These are phyloP conservation scores for Drosophila albomicans DNA, from an alignment of 1,140 invertebrate species.

Conservation along the genomic window DNA sequence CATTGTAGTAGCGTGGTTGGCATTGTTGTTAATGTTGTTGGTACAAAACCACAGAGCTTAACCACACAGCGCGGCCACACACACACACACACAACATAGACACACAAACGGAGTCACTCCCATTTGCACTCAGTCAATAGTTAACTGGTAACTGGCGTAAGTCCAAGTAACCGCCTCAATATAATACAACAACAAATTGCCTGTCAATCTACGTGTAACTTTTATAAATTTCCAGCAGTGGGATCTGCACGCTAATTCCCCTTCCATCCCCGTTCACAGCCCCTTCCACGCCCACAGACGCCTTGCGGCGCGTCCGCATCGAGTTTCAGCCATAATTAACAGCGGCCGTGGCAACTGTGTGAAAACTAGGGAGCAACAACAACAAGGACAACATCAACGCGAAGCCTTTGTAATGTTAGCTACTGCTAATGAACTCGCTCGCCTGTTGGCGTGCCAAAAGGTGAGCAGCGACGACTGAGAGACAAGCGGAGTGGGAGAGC, in stretches of 20 bases:
- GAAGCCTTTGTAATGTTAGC: slow-evolving; percentile 59
- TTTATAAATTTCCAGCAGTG: slow-evolving; percentile 77
- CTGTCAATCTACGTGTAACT: slow-evolving; percentile 82
- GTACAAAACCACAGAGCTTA: slow-evolving; percentile 48
- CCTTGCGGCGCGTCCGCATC: slow-evolving; percentile 28
- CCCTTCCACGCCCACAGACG: slow-evolving; percentile 1
- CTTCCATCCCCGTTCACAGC: neutral
- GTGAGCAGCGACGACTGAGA: neutral
- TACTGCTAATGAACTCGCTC: slow-evolving; percentile 75
- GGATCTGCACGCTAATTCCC: slow-evolving; percentile 21
- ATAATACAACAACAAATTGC: slow-evolving; percentile 77
- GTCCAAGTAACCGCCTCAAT: slow-evolving; percentile 61
- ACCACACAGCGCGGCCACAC: slow-evolving; percentile 39
- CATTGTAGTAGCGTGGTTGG: neutral
- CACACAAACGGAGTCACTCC: neutral
- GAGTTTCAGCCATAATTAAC: slow-evolving; percentile 70
- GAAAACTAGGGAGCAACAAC: slow-evolving; percentile 53
- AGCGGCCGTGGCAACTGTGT: slow-evolving; percentile 52
- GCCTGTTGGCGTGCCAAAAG: slow-evolving; percentile 47
- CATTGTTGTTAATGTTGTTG: slow-evolving; percentile 25
- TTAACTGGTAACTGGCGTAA: slow-evolving; percentile 22
- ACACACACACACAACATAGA: slow-evolving; percentile 24
- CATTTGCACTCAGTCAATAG: slow-evolving; percentile 44
- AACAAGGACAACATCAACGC: slow-evolving; percentile 36
- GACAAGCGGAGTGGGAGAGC: neutral